These are phyloP conservation scores for Eulemur macaco DNA, from an alignment of 2,113 vertebrate genomes.

Conservation along the genomic window DNA sequence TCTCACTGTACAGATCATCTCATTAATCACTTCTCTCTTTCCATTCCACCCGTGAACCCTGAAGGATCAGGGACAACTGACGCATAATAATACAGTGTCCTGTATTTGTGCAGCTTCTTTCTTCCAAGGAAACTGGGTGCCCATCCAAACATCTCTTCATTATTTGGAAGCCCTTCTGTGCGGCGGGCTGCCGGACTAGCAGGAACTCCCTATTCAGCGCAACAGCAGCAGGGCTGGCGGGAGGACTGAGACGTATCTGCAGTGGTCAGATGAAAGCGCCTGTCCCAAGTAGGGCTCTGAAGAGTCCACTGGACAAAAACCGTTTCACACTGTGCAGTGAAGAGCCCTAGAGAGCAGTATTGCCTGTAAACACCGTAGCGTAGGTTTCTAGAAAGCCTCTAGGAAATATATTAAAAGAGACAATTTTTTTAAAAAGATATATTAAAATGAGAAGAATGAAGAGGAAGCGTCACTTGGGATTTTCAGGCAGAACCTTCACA, in stretches of 20 bases:
- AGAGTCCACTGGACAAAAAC: background rate
- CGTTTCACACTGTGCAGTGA: background rate
- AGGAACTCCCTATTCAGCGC: background rate
- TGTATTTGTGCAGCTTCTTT: background rate
- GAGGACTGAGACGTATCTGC: background rate
- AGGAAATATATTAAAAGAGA: background rate
- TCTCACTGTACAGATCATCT: background rate
- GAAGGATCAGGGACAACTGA: background rate
- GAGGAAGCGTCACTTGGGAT: background rate
- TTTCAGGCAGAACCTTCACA: background rate
- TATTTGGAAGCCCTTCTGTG: background rate
- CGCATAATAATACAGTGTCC: background rate
- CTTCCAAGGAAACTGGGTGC: background rate
- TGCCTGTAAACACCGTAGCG: background rate
- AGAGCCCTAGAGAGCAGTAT: background rate
- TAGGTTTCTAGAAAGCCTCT: background rate
- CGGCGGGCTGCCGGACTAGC: background rate
- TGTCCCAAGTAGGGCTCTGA: background rate
- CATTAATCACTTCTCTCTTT: background rate
- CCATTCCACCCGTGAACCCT: background rate
- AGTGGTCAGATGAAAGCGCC: background rate
- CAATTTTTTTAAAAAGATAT: background rate
- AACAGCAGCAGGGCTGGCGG: no score
- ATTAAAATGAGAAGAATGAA: background rate
- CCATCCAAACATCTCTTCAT: background rate